phyloP scores from a whole-genome alignment of 2,113 vertebrate species.

The Neomonachus schauinslandi region DNA sequence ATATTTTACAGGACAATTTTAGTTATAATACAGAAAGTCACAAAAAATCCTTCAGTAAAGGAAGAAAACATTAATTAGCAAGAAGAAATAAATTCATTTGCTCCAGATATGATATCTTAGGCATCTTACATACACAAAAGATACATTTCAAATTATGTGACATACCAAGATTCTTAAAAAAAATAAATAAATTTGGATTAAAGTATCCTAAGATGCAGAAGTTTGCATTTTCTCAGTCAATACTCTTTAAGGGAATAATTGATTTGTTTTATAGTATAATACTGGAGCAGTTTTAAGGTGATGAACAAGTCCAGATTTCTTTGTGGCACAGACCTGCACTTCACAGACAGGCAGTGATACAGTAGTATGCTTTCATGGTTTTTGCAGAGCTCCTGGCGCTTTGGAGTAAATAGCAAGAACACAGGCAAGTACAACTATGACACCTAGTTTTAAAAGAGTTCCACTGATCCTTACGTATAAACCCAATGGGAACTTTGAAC shows the following conservation, averaged over 20 bases:
- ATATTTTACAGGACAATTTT: neutral
- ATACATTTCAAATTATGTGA: neutral
- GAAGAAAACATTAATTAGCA: conserved; percentile 24
- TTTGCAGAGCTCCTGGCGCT: neutral
- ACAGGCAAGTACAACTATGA: neutral
- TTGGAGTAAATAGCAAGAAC: neutral
- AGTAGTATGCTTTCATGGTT: neutral
- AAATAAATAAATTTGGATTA: neutral
- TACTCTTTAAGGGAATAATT: neutral
- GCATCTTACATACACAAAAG: neutral
- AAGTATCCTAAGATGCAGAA: neutral
- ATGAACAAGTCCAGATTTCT: neutral
- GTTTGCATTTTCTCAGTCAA: neutral
- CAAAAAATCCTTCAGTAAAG: neutral
- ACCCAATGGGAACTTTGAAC: neutral
- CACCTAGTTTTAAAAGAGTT: neutral
- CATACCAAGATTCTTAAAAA: neutral
- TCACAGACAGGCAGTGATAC: neutral
- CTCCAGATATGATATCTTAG: neutral
- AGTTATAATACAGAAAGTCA: neutral
- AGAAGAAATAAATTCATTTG: neutral
- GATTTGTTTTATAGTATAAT: neutral
- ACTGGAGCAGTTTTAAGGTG: neutral
- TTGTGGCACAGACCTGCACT: neutral
- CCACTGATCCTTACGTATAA: neutral